phyloP scores from a whole-genome alignment of 2,113 vertebrate species.

The Spea bombifrons region DNA sequence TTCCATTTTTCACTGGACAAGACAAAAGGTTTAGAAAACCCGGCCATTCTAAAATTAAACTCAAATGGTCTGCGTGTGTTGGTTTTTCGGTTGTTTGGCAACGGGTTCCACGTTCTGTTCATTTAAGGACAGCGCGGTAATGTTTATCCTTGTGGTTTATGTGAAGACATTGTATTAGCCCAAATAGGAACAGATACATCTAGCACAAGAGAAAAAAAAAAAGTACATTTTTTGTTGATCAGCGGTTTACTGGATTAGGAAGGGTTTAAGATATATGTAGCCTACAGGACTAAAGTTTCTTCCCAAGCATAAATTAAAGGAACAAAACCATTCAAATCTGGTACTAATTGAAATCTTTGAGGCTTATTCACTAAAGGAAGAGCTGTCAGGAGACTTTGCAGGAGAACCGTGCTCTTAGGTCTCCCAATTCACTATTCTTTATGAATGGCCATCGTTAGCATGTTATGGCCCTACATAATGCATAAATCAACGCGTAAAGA shows the following conservation, averaged over 20 bases:
- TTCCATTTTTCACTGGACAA: not conserved
- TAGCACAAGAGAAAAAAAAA: not conserved
- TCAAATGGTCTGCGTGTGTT: not conserved
- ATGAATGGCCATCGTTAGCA: too few species aligned
- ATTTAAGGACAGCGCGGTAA: slow-evolving; percentile 18
- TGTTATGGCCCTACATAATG: too few species aligned
- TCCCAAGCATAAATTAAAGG: too few species aligned
- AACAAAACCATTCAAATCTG: too few species aligned
- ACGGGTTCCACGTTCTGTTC: slow-evolving; percentile 2
- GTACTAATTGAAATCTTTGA: too few species aligned
- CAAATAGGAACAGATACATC: not conserved
- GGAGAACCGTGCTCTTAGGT: too few species aligned
- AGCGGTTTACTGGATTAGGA: not conserved
- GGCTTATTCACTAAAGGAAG: too few species aligned
- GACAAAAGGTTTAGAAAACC: not conserved
- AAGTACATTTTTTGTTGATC: not conserved
- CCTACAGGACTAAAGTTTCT: too few species aligned
- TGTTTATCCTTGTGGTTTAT: slow-evolving; percentile 21
- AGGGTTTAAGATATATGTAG: not conserved
- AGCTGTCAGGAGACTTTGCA: too few species aligned
- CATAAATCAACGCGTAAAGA: too few species aligned
- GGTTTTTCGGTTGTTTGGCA: not conserved
- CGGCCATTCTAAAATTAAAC: not conserved
- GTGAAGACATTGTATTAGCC: slow-evolving; percentile 1
- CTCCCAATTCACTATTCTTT: too few species aligned